These are phyloP conservation scores for Amblyteles armatorius DNA, from an alignment of 2,888 invertebrate species.

Conservation along the genomic window DNA sequence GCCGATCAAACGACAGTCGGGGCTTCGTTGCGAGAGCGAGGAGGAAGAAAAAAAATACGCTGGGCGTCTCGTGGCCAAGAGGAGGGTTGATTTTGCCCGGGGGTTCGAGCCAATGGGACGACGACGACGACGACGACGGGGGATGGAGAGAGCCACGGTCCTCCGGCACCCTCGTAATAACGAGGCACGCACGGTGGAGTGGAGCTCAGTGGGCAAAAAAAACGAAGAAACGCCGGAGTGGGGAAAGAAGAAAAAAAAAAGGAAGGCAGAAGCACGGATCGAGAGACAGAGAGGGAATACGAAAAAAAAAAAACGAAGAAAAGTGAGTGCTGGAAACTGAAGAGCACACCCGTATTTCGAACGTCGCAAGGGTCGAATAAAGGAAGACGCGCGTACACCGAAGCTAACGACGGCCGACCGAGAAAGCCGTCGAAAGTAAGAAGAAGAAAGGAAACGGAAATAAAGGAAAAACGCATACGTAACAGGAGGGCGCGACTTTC, in stretches of 20 bases:
- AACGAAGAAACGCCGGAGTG: constrained; percentile 10
- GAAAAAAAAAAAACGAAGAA: constrained; percentile 15
- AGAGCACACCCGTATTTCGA: constrained; percentile 15
- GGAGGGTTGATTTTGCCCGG: constrained; percentile 56
- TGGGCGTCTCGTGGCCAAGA: constrained; percentile 39
- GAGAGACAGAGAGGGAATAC: constrained; percentile 24
- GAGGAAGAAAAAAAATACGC: constrained; percentile 32
- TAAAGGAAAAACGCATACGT: constrained; percentile 4
- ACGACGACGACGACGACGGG: constrained; percentile 21
- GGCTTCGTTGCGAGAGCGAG: not conserved
- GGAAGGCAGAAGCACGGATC: constrained; percentile 6
- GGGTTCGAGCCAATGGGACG: constrained; percentile 57
- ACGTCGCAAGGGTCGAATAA: constrained; percentile 24
- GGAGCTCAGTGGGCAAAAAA: constrained; percentile 34
- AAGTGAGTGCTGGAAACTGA: constrained; percentile 12
- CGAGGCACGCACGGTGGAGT: constrained; percentile 58
- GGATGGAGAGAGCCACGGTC: constrained; percentile 45
- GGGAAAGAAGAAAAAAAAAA: constrained; percentile 23
- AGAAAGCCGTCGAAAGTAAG: constrained; percentile 7
- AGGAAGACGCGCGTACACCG: constrained; percentile 21
- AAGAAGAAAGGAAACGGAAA: constrained; percentile 23
- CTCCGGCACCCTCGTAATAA: constrained; percentile 62
- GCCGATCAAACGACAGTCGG: constrained; percentile 30
- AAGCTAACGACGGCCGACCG: constrained; percentile 19
- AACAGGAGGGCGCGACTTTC: not conserved